Base-by-base conservation (phyloP, 2,888 invertebrate species). In the Didymodactylos carnosus region DNA sequence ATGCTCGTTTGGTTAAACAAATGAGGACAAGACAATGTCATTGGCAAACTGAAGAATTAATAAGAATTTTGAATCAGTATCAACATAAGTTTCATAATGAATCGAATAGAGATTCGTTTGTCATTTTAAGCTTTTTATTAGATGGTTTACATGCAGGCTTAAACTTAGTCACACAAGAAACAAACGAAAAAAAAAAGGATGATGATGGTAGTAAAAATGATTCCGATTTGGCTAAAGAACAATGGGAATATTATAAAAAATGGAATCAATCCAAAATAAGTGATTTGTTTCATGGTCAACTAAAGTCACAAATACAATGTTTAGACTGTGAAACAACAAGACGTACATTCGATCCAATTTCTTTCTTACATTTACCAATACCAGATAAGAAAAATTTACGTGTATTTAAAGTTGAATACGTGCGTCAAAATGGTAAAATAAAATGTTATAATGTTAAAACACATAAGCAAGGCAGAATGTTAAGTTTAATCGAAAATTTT, bases 291-390 rank as follows among this genome's bases (percentile, higher is more conserved):
- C 87, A 87, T 78, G 87, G 87, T 71, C 83, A 86, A 73, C 81
- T 87, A 40, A 87, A 86, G 79, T 87, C 86, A 2, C 86, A 86
- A 0, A 82, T 87, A 16, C 83, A 85, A 39, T 87, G 87, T 79
- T 86, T 86, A 1, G 84, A 85, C 69, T 87, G 87, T 78, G 76
- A 79, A 70, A 85, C 86, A 79, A 82, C 86, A 35, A 86, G 86
- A 19, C 84, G 87, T 71, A 87, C 86, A 35, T 87, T 87, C 81
- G 87, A 87, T 79, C 87, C 87, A 3, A 86, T 86, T 79, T 86
- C 86, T 79, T 86, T 85, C 78, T 81, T 87, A 11, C 86, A 86
- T 2, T 79, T 87, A 71, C 87, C 87, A 16, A 76, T 85, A 74
- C 85, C 85, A 5, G 78, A 79, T 49, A 84, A 84, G 77, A 84